Evolutionary conservation across 2,888 invertebrate genomes (phyloP), one percentile per base, ranked within the genome.

Genomic region (Lasioglossum morio): DNA sequence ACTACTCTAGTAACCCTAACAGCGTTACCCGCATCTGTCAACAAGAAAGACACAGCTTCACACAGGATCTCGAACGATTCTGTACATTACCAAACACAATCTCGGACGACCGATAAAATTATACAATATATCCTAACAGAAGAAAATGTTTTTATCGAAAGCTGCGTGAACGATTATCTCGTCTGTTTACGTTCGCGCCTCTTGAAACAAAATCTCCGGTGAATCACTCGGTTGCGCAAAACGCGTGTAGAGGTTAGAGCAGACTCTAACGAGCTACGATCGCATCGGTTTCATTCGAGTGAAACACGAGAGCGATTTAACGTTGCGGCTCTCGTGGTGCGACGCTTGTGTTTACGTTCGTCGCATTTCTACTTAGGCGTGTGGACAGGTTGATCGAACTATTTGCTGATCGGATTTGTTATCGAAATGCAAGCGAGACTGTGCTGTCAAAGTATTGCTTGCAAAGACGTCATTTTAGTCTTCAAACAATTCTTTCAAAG

Each of bases 11-110:
- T 40, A 53, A 74, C 57, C 16, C 60, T n/a, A 72, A 37, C 10
- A 14, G 48, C 57, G 34, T 75, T 19, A 70, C 79, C 66, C n/a
- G 72, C 75, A 84, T 79, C 84, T 85, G 85, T 85, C 85, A 85
- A 85, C 34, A 72, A 60, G 53, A 48, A 75, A 84, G 66, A 57
- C 60, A 48, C 69, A 78, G 60, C 74, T 10, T 84, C 69, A 14
- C 37, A 37, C 73, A 73, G 73, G 27, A 79, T 40, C 63, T 40
- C 63, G 27, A n/a, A 7, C 8, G 72, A 72, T 27, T 37, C 70
- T 43, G n/a, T 57, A 0, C n/a, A n/a, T 12, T 57, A 4, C n/a
- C 57, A n/a, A 57, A 57, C 12, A 12, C 4, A 4, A 4, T 1
- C 34, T 3, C 69, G 4, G 37, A 12, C 23, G 10, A 69, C 8